Base-by-base conservation (phyloP, 2,113 vertebrate genomes). In the Pseudois nayaur region DNA sequence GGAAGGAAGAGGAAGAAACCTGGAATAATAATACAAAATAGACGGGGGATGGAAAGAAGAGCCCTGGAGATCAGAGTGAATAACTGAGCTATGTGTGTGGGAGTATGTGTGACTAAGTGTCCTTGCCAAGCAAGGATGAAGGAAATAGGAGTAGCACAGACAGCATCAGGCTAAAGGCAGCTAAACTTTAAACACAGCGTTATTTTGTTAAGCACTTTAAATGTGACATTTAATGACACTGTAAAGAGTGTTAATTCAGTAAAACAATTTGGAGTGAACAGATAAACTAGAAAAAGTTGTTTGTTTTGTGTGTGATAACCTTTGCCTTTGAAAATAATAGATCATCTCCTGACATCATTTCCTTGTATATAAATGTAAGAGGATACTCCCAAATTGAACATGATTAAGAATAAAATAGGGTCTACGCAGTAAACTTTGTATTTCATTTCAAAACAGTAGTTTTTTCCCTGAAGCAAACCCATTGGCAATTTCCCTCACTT, bases 1-100 rank as follows among this genome's bases (percentile, higher is more conserved):
- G 98, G 98, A 33, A 99, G 98, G 97, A 98, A 98, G 87, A 79
- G 71, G 91, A 97, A 90, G 98, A 97, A 97, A 97, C 86, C 98
- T 98, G 98, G 98, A 98, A 99, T 97, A 98, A 98, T 98, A 95
- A 27, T 29, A 89, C 76, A 88, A 94, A 93, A 36, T 85, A 87
- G 43, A n/a, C 55, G 86, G 31, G 43, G 89, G 86, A 94, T 91
- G 59, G 95, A 91, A 21, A 92, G 89, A 67, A 50, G 64, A 94
- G 96, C 95, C 74, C 94, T 29, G 96, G 96, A 97, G 98, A 97
- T 92, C 27, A 19, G 5, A 3, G 97, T 94, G n/a, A 17, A 78
- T 98, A 97, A 97, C 54, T 89, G 95, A 96, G 91, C 96, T 94
- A 21, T 87, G 74, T 96, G 97, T 89, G 98, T 98, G 98, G 98